A percentile compares a stretch with the other conserved stretches of the same genome.
These are phyloP conservation scores for Lampris megalopsis DNA, from an alignment of 2,113 vertebrate species.

Conservation along the genomic window DNA sequence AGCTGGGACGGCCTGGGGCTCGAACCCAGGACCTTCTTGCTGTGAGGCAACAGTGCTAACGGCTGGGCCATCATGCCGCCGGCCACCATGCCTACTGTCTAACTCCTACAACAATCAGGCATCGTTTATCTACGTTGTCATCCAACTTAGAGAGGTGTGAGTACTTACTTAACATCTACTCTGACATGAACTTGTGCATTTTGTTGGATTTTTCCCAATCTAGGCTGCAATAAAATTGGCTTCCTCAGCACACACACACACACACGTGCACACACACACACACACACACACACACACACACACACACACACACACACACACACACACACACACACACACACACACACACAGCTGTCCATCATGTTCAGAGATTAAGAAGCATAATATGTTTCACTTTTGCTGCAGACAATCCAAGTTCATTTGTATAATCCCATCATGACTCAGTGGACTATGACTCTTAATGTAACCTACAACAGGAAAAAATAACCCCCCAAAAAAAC, in stretches of 20 bases:
- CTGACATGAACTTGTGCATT: too few relatives aligned
- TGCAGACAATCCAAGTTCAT: constrained; percentile 29
- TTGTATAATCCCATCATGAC: constrained; percentile 15
- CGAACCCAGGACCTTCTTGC: too few relatives aligned
- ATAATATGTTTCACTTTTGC: constrained; percentile 9
- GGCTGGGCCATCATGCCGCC: too few relatives aligned
- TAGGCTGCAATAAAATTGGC: too few relatives aligned
- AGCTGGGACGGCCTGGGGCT: too few relatives aligned
- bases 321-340: background rate
- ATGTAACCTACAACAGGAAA: constrained; percentile 17
- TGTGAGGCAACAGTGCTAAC: too few relatives aligned
- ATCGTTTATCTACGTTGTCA: too few relatives aligned
- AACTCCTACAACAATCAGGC: too few relatives aligned
- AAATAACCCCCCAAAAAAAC: background rate
- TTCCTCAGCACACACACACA: background rate
- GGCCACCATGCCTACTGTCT: too few relatives aligned
- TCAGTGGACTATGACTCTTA: constrained; percentile 19
- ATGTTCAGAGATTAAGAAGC: background rate
- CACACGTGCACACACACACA: background rate
- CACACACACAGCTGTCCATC: background rate
- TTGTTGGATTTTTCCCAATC: too few relatives aligned
- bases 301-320: background rate
- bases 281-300: constrained; percentile 1
- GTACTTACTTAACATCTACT: too few relatives aligned
- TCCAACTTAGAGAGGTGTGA: too few relatives aligned